Percentiles rank a stretch among this genome's conserved stretches.
Evolutionary conservation across 2,113 vertebrate species (phyloP).

Genomic region (Megaceryle torquata): DNA sequence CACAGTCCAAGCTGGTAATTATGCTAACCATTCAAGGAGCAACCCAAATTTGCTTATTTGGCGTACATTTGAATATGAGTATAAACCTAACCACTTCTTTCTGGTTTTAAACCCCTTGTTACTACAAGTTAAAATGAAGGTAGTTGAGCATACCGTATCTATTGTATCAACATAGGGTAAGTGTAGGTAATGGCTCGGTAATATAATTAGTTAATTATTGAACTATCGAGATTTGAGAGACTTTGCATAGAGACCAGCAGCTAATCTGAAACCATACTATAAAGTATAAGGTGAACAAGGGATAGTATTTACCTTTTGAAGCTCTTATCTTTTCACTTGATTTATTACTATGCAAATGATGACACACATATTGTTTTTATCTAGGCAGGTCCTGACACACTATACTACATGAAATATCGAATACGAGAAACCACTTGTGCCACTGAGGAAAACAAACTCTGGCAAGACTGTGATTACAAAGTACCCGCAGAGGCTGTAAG

Average conservation of each 20-base stretch:
- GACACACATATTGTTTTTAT: not conserved
- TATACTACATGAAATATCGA: slow-evolving; percentile 76
- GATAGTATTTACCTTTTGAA: not conserved
- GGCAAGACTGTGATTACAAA: slow-evolving; percentile 84
- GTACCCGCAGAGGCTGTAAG: slow-evolving; percentile 61
- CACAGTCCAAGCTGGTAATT: not conserved
- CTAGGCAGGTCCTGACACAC: slow-evolving; percentile 70
- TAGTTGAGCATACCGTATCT: not conserved
- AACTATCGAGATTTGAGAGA: not conserved
- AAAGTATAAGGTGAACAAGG: not conserved
- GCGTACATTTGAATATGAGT: not conserved
- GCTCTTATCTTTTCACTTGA: not conserved
- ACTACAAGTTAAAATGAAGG: not conserved
- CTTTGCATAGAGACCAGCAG: not conserved
- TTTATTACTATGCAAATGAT: not conserved
- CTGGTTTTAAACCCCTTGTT: not conserved
- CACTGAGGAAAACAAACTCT: slow-evolving; percentile 63
- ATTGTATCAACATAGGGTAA: not conserved
- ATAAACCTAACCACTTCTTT: not conserved
- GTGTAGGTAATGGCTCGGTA: not conserved
- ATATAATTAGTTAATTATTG: not conserved
- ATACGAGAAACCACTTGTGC: slow-evolving; percentile 78
- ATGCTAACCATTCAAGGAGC: not conserved
- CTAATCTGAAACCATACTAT: not conserved
- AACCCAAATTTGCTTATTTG: not conserved